Evolutionary conservation across 1,140 invertebrate genomes (phyloP), one percentile per base, ranked within the genome.

Genomic region (Drosophila repletoides): DNA sequence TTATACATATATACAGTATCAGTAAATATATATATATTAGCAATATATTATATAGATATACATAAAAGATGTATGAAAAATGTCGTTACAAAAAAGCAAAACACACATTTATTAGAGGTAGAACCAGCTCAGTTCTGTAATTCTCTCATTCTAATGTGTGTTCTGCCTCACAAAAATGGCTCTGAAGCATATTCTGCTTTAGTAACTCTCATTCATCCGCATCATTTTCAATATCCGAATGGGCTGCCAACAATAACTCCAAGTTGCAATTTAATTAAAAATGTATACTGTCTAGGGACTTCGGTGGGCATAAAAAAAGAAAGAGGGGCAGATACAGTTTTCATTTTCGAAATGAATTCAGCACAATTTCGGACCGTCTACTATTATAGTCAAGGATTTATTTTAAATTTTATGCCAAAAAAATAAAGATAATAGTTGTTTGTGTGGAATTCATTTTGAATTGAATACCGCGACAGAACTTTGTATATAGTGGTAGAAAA

Each of bases 41-140:
- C 41, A 43, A 26, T 60, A 51, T 33, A 53, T 48, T 73, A 63
- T 68, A 46, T 69, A 61, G 71, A 48, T 59, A n/a, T 55, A 56
- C 81, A 80, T 67, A 83, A 80, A 76, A 72, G 60, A 24, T 65
- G 29, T 67, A 61, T 61, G 56, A 22, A 61, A 80, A 77, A 74
- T 66, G 65, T 66, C 65, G 71, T 76, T 75, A 80, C 66, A 80
- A 80, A 80, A 80, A 80, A 80, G 71, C 71, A 58, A 75, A 66
- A 56, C 59, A 71, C 75, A 36, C 55, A 74, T 80, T 80, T 75
- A n/a, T 64, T 51, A 67, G 76, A 79, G 76, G 76, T 75, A 76
- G 72, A 51, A 43, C 59, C 46, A 51, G 34, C 2, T 69, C 51
- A 48, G 55, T 60, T 63, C 59, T 38, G 45, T 31, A n/a, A 40